Percentiles rank a stretch among this genome's conserved stretches.
phyloP scores from a whole-genome alignment of 2,888 invertebrate genomes.

The Luffia ferchaultella region DNA sequence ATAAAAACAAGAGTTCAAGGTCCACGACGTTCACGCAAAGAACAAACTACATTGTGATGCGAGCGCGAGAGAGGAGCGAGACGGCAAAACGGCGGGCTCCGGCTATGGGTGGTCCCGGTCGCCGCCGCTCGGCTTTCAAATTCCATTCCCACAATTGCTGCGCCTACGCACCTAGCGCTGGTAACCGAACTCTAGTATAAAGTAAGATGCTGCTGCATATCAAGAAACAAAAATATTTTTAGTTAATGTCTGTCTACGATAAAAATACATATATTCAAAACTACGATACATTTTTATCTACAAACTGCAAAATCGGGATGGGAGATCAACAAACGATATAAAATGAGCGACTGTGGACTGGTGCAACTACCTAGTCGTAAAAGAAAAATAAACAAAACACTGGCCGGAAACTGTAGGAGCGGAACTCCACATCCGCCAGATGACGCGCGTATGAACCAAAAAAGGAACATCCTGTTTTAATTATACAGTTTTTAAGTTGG shows the following conservation, averaged over 20 bases:
- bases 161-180: conserved; percentile 38
- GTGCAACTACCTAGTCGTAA: not conserved
- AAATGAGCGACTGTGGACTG: not conserved
- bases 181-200: not conserved
- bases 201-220: too few species aligned
- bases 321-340: too few species aligned
- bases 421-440: conserved; percentile 63
- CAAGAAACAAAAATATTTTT: too few species aligned
- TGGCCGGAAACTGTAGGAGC: conserved; percentile 53
- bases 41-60: conserved; percentile 49
- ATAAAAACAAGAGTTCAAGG: conserved; percentile 19
- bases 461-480: conserved; percentile 25
- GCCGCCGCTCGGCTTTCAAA: conserved; percentile 47
- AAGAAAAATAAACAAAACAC: conserved; percentile 40
- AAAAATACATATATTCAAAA: too few species aligned
- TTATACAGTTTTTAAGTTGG: conserved; percentile 7
- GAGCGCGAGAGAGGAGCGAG: conserved; percentile 57
- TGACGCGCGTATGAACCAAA: conserved; percentile 26
- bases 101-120: conserved; percentile 61
- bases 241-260: too few species aligned
- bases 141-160: conserved; percentile 60
- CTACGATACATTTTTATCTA: too few species aligned
- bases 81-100: conserved; percentile 56
- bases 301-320: too few species aligned
- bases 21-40: conserved; percentile 32